Base-by-base conservation (phyloP, 2,797 vertebrate genomes). In the Emydoidea blandingii region DNA sequence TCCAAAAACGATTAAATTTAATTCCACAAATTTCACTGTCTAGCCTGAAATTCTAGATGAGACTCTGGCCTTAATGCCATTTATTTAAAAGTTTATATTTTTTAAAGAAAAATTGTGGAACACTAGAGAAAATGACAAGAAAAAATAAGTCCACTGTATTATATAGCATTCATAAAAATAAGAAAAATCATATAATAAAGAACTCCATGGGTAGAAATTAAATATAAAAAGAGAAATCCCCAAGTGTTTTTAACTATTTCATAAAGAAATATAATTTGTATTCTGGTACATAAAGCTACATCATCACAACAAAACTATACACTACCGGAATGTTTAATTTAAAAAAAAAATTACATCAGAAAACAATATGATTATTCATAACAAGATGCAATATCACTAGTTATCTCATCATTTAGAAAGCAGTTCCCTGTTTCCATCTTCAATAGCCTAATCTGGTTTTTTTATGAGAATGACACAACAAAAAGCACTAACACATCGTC, bases 241-340 rank as follows among this genome's bases (percentile, higher is more conserved):
- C 86, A n/a, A 87, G 29, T 6, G 86, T 96, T 94, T 89, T 95
- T 78, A 84, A 97, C 97, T 95, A 96, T 94, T 95, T 97, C 83
- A 94, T 95, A 89, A 87, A 90, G 83, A 96, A 89, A 90, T 34
- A 80, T 62, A 88, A 94, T 94, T 96, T 95, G 74, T 93, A 94
- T 97, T 87, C 90, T 85, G 44, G 25, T 52, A 76, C 53, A 94
- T 89, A 89, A 93, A 87, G 5, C 68, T 93, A 6, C 68, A 89
- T 92, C 34, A 87, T 85, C 54, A 83, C 59, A 92, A n/a, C 8
- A 94, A 92, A 96, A 82, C 85, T 88, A 79, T 68, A 89, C 15
- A 93, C 23, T 37, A 76, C 34, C 49, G 62, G 34, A 93, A 92
- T 41, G 88, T 92, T 92, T 74, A 47, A 79, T 23, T 37, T 18